Conservation (phyloP, 2,113 vertebrate species). For the Dunckerocampus dactyliophorus region DNA sequence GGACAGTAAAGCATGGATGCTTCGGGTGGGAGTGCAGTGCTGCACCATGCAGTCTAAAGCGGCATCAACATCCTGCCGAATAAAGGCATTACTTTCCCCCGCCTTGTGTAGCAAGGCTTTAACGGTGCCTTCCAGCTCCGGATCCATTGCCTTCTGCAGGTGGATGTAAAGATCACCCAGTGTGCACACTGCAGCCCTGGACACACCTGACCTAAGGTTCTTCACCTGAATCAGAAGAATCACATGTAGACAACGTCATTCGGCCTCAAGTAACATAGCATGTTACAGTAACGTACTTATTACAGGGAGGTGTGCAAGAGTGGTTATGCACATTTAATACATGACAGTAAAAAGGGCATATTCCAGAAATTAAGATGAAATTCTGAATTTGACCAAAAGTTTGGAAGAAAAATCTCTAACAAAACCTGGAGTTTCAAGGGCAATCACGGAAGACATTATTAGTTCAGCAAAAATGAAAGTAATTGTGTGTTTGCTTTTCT, state of each 20-base stretch:
- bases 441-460: too few species aligned
- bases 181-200: slow-evolving; percentile 85
- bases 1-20: slow-evolving; percentile 80
- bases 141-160: slow-evolving; percentile 90
- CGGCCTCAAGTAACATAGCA: too few species aligned
- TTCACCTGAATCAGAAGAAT: slow-evolving; percentile 76
- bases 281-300: too few species aligned
- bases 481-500: too few species aligned
- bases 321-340: not conserved
- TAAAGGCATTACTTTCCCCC: slow-evolving; percentile 87
- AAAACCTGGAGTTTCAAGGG: too few species aligned
- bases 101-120: slow-evolving; percentile 88
- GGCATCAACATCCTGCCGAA: slow-evolving; percentile 89
- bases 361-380: not conserved
- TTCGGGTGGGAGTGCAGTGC: slow-evolving; percentile 84
- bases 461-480: too few species aligned
- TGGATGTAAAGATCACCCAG: slow-evolving; percentile 84
- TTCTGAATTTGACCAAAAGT: not conserved
- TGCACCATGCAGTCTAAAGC: slow-evolving; percentile 88
- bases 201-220: slow-evolving; percentile 94
- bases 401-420: not conserved
- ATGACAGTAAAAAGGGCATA: not conserved
- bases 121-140: slow-evolving; percentile 86
- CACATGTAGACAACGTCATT: not conserved
- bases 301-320: too few species aligned